Conservation (phyloP, 2,888 invertebrate species). For the Sminthurides aquaticus region DNA sequence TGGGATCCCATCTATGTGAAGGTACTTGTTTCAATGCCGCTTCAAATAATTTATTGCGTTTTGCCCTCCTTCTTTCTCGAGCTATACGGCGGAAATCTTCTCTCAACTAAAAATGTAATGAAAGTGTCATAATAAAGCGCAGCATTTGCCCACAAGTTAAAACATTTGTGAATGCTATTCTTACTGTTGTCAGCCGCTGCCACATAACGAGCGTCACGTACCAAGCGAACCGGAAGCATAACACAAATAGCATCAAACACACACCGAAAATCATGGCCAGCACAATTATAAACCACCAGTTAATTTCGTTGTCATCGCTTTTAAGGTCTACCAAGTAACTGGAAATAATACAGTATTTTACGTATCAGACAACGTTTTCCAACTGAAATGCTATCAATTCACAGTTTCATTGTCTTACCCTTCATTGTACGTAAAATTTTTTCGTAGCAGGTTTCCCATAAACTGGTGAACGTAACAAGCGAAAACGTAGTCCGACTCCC, state of each 20-base stretch:
- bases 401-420: constrained; percentile 16
- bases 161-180: too few species aligned
- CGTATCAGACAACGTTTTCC: too few species aligned
- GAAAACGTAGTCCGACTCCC: constrained; percentile 4
- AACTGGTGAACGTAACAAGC: constrained; percentile 10
- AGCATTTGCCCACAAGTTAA: too few species aligned
- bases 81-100: constrained; percentile 18
- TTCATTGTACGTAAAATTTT: constrained; percentile 15
- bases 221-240: constrained; percentile 18
- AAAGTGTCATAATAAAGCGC: too few species aligned
- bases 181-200: constrained; percentile 9
- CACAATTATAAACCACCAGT: constrained; percentile 20
- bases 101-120: constrained; percentile 5
- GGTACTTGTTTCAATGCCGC: constrained; percentile 15
- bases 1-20: constrained; percentile 13
- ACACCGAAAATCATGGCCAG: constrained; percentile 16
- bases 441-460: constrained; percentile 2
- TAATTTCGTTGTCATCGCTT: constrained; percentile 6
- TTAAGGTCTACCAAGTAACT: constrained; percentile 18
- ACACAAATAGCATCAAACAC: constrained; percentile 15
- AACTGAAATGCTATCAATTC: neutral
- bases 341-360: neutral
- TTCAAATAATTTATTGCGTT: constrained; percentile 20
- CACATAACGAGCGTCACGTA: constrained; percentile 11
- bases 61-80: constrained; percentile 15